Conservation (phyloP, 1,140 invertebrate genomes). For the Panulirus ornatus region DNA sequence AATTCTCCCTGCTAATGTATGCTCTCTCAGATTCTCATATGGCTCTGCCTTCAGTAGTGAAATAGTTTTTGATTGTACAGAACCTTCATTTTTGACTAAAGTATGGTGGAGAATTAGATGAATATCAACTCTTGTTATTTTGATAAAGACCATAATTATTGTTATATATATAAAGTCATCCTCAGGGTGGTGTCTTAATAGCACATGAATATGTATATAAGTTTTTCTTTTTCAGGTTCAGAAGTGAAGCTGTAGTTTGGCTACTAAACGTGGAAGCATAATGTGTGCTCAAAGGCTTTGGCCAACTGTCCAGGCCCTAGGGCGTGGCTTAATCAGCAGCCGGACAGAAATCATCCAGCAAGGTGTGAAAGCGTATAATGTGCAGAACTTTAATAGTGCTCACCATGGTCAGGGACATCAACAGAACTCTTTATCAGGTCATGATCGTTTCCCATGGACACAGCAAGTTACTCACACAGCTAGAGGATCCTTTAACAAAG, state of each 20-base stretch:
- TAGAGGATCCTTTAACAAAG: slow-evolving; percentile 59
- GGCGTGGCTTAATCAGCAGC: slow-evolving; percentile 49
- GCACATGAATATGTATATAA: neutral
- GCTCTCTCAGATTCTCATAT: no score
- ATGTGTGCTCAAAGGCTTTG: slow-evolving; percentile 66
- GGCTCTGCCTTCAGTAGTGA: no score
- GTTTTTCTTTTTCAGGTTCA: no score
- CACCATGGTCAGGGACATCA: slow-evolving; percentile 36
- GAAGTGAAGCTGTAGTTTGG: neutral
- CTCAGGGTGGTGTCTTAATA: neutral
- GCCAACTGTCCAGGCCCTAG: slow-evolving; percentile 68
- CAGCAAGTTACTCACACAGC: slow-evolving; percentile 36
- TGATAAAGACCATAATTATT: neutral
- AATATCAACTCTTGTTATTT: neutral
- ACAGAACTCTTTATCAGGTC: slow-evolving; percentile 21
- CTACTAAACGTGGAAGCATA: neutral
- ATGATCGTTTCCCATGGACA: slow-evolving; percentile 41
- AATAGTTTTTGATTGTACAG: no score
- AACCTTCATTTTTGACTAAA: neutral
- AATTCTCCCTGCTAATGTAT: no score
- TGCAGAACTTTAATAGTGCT: slow-evolving; percentile 56
- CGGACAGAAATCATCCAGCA: slow-evolving; percentile 64
- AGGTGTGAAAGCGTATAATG: slow-evolving; percentile 65
- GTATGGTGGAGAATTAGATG: neutral
- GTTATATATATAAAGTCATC: no score